phyloP scores from a whole-genome alignment of 2,797 vertebrate genomes.

The Phrynocephalus forsythii region DNA sequence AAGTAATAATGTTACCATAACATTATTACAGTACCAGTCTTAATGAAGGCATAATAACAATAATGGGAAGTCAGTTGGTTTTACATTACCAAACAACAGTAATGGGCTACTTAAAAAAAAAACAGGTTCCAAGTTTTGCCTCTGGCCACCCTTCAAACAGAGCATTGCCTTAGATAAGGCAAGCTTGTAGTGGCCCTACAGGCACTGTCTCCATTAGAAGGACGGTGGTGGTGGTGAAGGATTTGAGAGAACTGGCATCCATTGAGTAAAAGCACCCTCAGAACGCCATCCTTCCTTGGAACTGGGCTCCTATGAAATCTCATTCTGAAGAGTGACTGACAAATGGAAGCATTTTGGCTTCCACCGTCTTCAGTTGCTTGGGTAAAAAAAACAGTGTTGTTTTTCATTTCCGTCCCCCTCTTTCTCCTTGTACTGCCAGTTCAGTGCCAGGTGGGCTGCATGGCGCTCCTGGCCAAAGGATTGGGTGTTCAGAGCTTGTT shows the following conservation, averaged over 20 bases:
- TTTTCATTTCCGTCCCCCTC: not conserved
- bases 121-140: too few species aligned
- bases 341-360: too few species aligned
- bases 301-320: not conserved
- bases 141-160: not conserved
- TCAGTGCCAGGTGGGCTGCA: slow-evolving; percentile 54
- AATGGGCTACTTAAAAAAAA: not conserved
- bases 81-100: too few species aligned
- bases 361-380: too few species aligned
- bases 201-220: not conserved
- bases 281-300: not conserved
- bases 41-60: too few species aligned
- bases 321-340: too few species aligned
- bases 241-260: too few species aligned
- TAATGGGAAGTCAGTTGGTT: too few species aligned
- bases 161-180: not conserved
- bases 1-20: too few species aligned
- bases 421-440: slow-evolving; percentile 45
- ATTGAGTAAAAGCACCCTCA: not conserved
- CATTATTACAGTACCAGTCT: too few species aligned
- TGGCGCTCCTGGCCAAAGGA: slow-evolving; percentile 50
- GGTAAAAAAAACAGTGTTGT: too few species aligned
- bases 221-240: too few species aligned
- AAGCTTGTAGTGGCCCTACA: not conserved
- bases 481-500: not conserved